Evolutionary conservation across 2,797 vertebrate species (phyloP).

Genomic region (Orientallactaga sibirica): DNA sequence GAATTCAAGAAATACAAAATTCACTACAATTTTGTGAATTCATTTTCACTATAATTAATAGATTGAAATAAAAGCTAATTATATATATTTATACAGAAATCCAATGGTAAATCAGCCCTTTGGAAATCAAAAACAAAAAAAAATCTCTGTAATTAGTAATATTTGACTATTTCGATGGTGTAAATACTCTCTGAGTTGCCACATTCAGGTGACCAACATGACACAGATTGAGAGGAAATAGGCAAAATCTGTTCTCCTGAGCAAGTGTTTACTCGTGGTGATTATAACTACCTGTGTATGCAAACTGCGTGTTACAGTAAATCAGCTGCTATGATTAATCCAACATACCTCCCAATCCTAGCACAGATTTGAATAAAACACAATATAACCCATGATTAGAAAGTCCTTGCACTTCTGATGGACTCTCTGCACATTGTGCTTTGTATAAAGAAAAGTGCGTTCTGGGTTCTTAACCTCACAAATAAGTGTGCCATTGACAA

Average conservation of each 20-base stretch:
- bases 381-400: background rate
- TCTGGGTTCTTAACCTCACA: background rate
- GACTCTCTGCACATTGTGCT: background rate
- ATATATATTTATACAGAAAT: background rate
- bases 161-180: background rate
- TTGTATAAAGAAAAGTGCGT: background rate
- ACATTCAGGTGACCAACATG: background rate
- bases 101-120: background rate
- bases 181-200: background rate
- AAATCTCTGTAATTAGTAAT: background rate
- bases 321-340: background rate
- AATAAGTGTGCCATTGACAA: background rate
- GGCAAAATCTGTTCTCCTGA: background rate
- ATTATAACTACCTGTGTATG: background rate
- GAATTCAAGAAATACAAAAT: background rate
- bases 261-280: too few species aligned
- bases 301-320: background rate
- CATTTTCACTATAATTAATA: background rate
- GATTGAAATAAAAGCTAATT: slow-evolving; percentile 12
- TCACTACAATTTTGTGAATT: background rate
- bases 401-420: background rate
- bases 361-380: background rate
- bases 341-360: background rate
- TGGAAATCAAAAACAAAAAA: background rate
- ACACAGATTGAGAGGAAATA: background rate